Base-by-base conservation (phyloP, 2,888 invertebrate species). In the Pimpla rufipes region DNA sequence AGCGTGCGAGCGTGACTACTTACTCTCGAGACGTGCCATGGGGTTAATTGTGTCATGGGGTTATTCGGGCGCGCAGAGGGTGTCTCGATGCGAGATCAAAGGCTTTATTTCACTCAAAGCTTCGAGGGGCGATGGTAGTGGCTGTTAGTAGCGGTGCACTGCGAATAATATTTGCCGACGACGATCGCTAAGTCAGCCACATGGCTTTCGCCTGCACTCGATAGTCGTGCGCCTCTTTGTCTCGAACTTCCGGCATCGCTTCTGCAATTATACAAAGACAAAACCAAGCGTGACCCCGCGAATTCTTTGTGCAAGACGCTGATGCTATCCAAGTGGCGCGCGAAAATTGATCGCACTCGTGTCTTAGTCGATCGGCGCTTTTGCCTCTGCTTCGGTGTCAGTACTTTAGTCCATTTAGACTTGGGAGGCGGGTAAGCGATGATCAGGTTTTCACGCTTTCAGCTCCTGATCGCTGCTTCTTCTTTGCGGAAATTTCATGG, bases 11-110 rank as follows among this genome's bases (percentile, higher is more conserved):
- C 74, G 75, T 79, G 66, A 77, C 83, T 81, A 91, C 92, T 91
- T 92, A 91, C 91, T 91, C 90, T 91, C 91, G 87, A 91, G 90
- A 85, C 92, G 90, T 88, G 91, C 91, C 92, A 91, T 92, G 88
- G 89, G 90, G 90, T 90, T 77, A 81, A 83, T 83, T 68, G 70
- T 79, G 59, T 74, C 82, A 83, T 79, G 76, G 77, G 73, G 79
- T 82, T 75, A 84, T 62, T 71, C 78, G 57, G 47, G 52, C 64
- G 79, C 57, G 47, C 75, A 29, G 37, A 37, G 78, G 67, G 73
- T 80, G 45, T 76, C 73, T 67, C 78, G 76, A 73, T 37, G 57
- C 73, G 78, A 76, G 75, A 76, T 78, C 67, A 59, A 66, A 74
- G 57, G 50, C 50, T 80, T 45, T 70, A 42, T 62, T 75, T 57